Conservation (phyloP, 1,140 invertebrate genomes). For the Phocides pigmalion region DNA sequence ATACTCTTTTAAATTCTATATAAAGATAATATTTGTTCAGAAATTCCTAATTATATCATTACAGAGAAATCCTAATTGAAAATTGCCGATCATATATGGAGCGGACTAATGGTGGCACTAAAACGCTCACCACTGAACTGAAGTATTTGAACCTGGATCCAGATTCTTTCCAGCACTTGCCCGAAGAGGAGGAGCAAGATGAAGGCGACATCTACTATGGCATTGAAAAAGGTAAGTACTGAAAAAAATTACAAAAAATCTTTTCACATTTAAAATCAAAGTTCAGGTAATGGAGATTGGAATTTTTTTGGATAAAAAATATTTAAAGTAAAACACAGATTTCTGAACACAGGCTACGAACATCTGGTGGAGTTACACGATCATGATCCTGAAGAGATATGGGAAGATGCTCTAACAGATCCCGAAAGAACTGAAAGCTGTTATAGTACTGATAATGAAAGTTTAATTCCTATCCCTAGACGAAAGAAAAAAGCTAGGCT, state of each 20-base stretch:
- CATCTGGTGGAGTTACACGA: slow-evolving; percentile 72
- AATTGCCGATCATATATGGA: slow-evolving; percentile 77
- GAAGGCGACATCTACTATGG: slow-evolving; percentile 75
- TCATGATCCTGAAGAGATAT: slow-evolving; percentile 62
- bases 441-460: slow-evolving; percentile 33
- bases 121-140: slow-evolving; percentile 73
- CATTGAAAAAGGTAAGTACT: slow-evolving; percentile 76
- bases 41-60: slow-evolving; percentile 13
- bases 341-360: slow-evolving; percentile 73
- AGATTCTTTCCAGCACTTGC: slow-evolving; percentile 63
- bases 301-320: too few species aligned
- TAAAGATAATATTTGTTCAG: too few species aligned
- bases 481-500: slow-evolving; percentile 55
- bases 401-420: slow-evolving; percentile 47
- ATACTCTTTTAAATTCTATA: slow-evolving; percentile 7
- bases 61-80: slow-evolving; percentile 67
- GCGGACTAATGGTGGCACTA: slow-evolving; percentile 70
- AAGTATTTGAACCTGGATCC: slow-evolving; percentile 78
- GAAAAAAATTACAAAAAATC: not conserved
- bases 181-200: slow-evolving; percentile 66
- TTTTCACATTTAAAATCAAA: too few species aligned
- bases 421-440: slow-evolving; percentile 43
- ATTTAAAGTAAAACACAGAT: not conserved
- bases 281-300: too few species aligned
- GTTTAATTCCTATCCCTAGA: slow-evolving; percentile 23